A percentile compares a stretch with the other conserved stretches of the same genome.
phyloP scores from a whole-genome alignment of 2,797 vertebrate species.

The Galagoides demidoff region DNA sequence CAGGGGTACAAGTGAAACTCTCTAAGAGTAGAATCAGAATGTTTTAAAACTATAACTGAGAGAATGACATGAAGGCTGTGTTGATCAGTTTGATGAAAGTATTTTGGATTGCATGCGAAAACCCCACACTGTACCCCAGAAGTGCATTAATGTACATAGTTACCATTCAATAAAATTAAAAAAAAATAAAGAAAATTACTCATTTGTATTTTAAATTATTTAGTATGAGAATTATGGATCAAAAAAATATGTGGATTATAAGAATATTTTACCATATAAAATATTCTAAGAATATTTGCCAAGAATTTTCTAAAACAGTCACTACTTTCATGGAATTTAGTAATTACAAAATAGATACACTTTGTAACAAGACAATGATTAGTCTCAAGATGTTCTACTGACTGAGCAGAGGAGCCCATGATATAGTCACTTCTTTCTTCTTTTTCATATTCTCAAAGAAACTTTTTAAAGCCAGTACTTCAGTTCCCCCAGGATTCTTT shows the following conservation, averaged over 20 bases:
- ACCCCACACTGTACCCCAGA: too few species aligned
- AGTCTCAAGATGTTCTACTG: slow-evolving; percentile 15
- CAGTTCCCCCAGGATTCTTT: not conserved
- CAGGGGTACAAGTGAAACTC: too few species aligned
- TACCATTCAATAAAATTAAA: too few species aligned
- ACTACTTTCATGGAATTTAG: not conserved
- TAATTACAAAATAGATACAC: not conserved
- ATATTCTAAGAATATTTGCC: too few species aligned
- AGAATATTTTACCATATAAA: not conserved
- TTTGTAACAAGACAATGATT: not conserved
- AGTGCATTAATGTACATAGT: too few species aligned
- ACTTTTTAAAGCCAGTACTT: not conserved
- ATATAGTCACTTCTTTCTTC: not conserved
- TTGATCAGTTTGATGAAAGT: too few species aligned
- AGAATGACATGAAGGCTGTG: too few species aligned
- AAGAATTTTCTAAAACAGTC: not conserved
- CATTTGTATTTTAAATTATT: slow-evolving; percentile 6
- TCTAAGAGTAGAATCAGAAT: too few species aligned
- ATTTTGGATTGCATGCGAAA: too few species aligned
- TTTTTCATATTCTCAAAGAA: not conserved
- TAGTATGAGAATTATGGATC: not conserved
- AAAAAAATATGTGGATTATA: not conserved
- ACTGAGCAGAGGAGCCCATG: not conserved
- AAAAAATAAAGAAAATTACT: slow-evolving; percentile 13
- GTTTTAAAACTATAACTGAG: too few species aligned